Percentiles rank a stretch among this genome's conserved stretches.
Conservation (phyloP, 1,140 invertebrate genomes). For the Apolygus lucorum region DNA sequence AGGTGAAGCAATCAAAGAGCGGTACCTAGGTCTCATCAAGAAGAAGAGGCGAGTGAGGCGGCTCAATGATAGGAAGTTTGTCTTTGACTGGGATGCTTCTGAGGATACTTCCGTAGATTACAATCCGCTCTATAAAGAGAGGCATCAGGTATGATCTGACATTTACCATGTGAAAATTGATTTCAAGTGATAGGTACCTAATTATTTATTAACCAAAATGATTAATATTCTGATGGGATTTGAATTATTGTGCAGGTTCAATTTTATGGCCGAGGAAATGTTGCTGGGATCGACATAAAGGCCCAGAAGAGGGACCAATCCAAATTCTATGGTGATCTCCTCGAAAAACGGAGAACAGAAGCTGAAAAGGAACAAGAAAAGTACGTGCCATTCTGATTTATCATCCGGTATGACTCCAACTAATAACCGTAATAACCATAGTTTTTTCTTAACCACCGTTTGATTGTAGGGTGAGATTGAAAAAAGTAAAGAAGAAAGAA, state of each 20-base stretch:
- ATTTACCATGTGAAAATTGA: no score
- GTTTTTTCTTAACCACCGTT: no score
- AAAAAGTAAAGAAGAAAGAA: conserved; percentile 90
- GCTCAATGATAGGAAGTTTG: conserved; percentile 97
- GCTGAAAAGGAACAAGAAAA: conserved; percentile 97
- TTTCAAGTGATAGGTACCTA: no score
- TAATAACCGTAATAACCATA: no score
- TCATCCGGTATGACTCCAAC: no score
- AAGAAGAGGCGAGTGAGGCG: conserved; percentile 86
- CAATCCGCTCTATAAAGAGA: conserved; percentile 92
- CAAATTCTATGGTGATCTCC: conserved; percentile 93
- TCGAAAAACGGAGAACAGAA: conserved; percentile 91
- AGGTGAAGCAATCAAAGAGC: conserved; percentile 84
- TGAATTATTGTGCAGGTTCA: conserved; percentile 58
- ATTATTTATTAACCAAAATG: not conserved
- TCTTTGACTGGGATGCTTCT: conserved; percentile 99
- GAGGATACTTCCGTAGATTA: conserved; percentile 99
- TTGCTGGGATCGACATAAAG: conserved; percentile 96
- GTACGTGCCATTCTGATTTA: no score
- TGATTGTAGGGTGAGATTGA: conserved; percentile 60
- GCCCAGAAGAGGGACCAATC: conserved; percentile 95
- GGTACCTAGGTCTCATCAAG: conserved; percentile 90
- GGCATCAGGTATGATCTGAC: conserved; percentile 85
- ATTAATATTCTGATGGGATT: not conserved
- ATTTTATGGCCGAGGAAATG: conserved; percentile 94